Evolutionary conservation across 1,140 invertebrate species (phyloP).

Genomic region (Neodiprion pinetum): DNA sequence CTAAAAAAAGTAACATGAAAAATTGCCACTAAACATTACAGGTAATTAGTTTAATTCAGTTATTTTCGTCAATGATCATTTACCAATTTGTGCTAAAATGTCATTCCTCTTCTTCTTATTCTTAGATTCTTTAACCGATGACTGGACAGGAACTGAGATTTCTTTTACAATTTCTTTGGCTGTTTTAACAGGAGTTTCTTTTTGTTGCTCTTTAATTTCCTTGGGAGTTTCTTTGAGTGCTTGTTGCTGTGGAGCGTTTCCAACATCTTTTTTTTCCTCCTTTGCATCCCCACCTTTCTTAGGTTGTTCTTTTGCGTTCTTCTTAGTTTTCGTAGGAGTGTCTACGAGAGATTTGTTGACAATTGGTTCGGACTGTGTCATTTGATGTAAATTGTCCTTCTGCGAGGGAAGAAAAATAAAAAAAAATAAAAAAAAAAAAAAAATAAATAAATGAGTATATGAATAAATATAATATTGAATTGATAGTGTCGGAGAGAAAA

Average conservation of each 20-base stretch:
- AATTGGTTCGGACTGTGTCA: constrained; percentile 39
- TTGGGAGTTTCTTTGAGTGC: constrained; percentile 42
- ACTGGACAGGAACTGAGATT: constrained; percentile 24
- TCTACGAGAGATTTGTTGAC: constrained; percentile 53
- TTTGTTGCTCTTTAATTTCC: constrained; percentile 46
- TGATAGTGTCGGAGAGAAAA: constrained; percentile 17
- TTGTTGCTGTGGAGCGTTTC: constrained; percentile 25
- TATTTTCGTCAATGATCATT: constrained; percentile 28
- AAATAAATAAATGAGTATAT: neutral
- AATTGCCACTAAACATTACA: neutral
- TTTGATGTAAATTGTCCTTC: constrained; percentile 52
- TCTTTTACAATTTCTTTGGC: constrained; percentile 37
- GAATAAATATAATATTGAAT: constrained; percentile 24
- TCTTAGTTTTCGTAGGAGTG: constrained; percentile 54
- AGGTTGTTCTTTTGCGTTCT: constrained; percentile 46
- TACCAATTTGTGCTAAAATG: constrained; percentile 62
- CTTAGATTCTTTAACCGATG: constrained; percentile 59
- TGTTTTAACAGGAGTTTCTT: constrained; percentile 45
- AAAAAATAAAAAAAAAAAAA: constrained; percentile 19
- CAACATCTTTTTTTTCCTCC: constrained; percentile 45
- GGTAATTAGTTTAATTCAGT: constrained; percentile 8
- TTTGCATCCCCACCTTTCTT: constrained; percentile 51
- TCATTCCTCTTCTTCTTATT: constrained; percentile 64
- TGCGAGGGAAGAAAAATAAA: constrained; percentile 32
- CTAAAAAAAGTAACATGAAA: constrained; percentile 50